phyloP scores from a whole-genome alignment of 2,797 vertebrate species.

The Sarcoramphus papa region DNA sequence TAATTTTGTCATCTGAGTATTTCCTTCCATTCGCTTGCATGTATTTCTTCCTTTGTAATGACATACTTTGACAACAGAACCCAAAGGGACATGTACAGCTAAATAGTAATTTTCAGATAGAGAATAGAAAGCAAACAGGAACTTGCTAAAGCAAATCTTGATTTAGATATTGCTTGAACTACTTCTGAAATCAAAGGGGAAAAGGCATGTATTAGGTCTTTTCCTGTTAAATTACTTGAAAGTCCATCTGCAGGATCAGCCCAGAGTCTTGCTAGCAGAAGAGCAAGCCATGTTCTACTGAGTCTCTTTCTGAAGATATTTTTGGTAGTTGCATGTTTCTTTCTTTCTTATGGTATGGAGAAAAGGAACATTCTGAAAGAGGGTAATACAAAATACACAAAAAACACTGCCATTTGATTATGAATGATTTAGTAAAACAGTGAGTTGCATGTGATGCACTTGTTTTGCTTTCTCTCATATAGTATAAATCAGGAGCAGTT shows the following conservation, averaged over 20 bases:
- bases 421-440: neutral
- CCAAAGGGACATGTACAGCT: neutral
- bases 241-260: neutral
- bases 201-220: neutral
- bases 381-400: neutral
- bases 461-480: neutral
- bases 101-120: neutral
- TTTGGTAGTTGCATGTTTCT: neutral
- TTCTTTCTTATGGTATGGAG: neutral
- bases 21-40: neutral
- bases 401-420: neutral
- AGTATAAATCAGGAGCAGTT: neutral
- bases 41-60: neutral
- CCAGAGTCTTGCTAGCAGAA: neutral
- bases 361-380: neutral
- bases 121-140: constrained; percentile 1
- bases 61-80: neutral
- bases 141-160: neutral
- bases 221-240: neutral
- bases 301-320: neutral
- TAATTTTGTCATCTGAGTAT: neutral
- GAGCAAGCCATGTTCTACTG: neutral
- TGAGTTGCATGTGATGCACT: neutral
- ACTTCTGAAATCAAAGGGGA: neutral
- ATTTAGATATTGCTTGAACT: neutral